Percentiles rank a stretch among this genome's conserved stretches.
These are phyloP conservation scores for Dasyprocta punctata DNA, from an alignment of 2,113 vertebrate species.

Conservation along the genomic window DNA sequence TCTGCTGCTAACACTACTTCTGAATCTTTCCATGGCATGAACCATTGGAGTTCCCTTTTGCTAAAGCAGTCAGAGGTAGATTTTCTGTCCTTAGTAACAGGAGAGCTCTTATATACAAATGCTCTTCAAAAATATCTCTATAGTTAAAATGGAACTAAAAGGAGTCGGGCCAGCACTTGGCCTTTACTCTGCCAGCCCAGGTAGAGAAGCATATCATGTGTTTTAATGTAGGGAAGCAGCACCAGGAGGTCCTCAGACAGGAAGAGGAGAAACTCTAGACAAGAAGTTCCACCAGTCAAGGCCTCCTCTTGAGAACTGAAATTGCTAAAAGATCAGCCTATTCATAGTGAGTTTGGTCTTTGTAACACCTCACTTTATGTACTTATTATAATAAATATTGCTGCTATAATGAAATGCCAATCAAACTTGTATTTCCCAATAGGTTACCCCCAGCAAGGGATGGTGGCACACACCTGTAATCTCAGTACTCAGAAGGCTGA, in stretches of 20 bases:
- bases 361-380: not conserved
- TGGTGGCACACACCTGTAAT: not conserved
- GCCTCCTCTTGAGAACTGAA: not conserved
- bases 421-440: not conserved
- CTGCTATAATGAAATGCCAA: not conserved
- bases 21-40: conserved; percentile 15
- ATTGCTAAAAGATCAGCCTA: not conserved
- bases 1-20: conserved; percentile 4
- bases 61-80: not conserved
- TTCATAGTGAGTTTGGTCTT: not conserved
- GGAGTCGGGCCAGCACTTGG: not conserved
- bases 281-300: conserved; percentile 42
- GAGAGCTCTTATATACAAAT: not conserved
- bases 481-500: not conserved
- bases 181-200: not conserved
- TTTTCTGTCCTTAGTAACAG: conserved; percentile 17
- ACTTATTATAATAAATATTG: conserved; percentile 3
- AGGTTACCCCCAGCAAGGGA: not conserved
- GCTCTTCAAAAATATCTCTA: not conserved
- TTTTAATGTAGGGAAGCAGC: not conserved
- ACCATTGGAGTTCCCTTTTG: conserved; percentile 10
- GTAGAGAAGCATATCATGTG: not conserved
- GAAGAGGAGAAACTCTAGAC: not conserved
- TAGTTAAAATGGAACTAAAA: conserved; percentile 1
- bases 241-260: not conserved